phyloP scores from a whole-genome alignment of 2,888 invertebrate species.

The Polymixis lichenea region DNA sequence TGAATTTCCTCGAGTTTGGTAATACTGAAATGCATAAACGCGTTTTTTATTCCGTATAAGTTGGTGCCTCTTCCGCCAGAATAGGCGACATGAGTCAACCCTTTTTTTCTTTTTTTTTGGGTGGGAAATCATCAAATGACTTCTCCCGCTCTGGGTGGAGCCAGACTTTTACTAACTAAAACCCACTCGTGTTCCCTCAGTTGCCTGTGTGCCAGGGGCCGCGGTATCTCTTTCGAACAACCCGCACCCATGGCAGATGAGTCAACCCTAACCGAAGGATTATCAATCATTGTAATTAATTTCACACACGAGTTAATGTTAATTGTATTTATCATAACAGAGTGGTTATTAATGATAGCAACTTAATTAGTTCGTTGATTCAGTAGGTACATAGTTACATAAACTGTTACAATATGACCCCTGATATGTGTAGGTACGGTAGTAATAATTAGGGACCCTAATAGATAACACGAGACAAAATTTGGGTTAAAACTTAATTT shows the following conservation, averaged over 20 bases:
- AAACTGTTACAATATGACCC: neutral
- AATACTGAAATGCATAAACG: too few relatives aligned
- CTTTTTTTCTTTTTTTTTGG: too few relatives aligned
- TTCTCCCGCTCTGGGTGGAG: too few relatives aligned
- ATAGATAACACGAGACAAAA: conserved; percentile 4
- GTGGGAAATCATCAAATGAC: too few relatives aligned
- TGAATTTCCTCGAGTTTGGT: too few relatives aligned
- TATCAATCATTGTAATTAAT: conserved; percentile 63
- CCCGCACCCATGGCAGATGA: too few relatives aligned
- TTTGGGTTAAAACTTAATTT: neutral
- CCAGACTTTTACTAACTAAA: too few relatives aligned
- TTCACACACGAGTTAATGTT: conserved; percentile 44
- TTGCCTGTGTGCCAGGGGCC: too few relatives aligned
- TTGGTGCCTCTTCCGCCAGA: neutral
- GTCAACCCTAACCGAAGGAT: conserved; percentile 33
- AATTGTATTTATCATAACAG: conserved; percentile 36
- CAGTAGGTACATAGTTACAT: neutral
- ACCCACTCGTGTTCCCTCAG: too few relatives aligned
- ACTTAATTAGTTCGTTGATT: conserved; percentile 39
- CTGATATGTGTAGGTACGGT: neutral
- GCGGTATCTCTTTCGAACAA: too few relatives aligned
- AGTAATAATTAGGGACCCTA: conserved; percentile 7
- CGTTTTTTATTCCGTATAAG: too few relatives aligned
- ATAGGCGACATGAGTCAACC: conserved; percentile 19
- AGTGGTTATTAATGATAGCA: conserved; percentile 38